Evolutionary conservation across 2,888 invertebrate species (phyloP).

Genomic region (Hirtodrosophila trivittata): DNA sequence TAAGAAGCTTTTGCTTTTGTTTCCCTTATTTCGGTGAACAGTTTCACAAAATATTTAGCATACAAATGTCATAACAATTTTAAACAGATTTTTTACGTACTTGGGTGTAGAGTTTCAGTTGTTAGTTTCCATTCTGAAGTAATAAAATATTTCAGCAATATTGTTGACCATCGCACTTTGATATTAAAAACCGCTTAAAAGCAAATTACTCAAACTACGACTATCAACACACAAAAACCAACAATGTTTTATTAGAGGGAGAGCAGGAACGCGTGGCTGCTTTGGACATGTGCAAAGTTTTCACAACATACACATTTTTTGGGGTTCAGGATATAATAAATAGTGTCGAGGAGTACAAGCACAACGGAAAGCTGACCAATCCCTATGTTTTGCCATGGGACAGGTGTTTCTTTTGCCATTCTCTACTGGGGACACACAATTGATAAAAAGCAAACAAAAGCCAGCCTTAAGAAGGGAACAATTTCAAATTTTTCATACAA

Average conservation of each 20-base stretch:
- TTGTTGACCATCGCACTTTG: constrained; percentile 54
- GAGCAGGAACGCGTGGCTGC: constrained; percentile 12
- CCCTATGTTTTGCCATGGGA: constrained; percentile 22
- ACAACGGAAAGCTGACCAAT: constrained; percentile 10
- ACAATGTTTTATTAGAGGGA: constrained; percentile 42
- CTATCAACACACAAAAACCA: constrained; percentile 35
- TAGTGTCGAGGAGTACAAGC: constrained; percentile 18
- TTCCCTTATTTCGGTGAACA: constrained; percentile 28
- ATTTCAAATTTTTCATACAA: constrained; percentile 59
- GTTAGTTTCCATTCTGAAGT: constrained; percentile 16
- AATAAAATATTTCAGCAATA: constrained; percentile 53
- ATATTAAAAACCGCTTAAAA: constrained; percentile 71
- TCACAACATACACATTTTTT: constrained; percentile 15
- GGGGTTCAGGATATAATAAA: constrained; percentile 23
- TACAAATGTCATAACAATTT: constrained; percentile 76
- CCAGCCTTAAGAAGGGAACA: constrained; percentile 27
- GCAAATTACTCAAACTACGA: constrained; percentile 63
- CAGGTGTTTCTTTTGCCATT: constrained; percentile 43
- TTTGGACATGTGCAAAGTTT: constrained; percentile 32
- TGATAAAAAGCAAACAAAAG: constrained; percentile 54
- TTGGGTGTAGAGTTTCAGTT: constrained; percentile 12
- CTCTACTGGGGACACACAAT: constrained; percentile 15
- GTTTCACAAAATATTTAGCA: constrained; percentile 58
- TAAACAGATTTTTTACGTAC: constrained; percentile 62
- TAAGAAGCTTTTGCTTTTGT: constrained; percentile 26